Evolutionary conservation across 2,888 invertebrate species (phyloP).

Genomic region (Clunio marinus): DNA sequence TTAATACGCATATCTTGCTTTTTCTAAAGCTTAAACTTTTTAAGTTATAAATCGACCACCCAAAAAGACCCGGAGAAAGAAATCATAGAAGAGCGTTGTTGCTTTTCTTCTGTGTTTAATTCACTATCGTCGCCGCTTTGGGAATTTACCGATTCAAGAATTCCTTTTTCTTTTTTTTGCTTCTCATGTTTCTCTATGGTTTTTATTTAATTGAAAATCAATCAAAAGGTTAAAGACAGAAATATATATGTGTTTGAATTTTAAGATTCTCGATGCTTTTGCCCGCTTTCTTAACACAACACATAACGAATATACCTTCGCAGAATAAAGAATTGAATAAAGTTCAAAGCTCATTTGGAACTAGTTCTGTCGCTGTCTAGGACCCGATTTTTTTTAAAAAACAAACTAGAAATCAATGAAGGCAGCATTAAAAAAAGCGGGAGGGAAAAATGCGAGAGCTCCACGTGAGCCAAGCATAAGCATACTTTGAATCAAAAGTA

Average conservation of each 20-base stretch:
- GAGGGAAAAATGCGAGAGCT: neutral
- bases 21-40: no score
- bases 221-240: conserved; percentile 22
- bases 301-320: no score
- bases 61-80: no score
- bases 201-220: conserved; percentile 23
- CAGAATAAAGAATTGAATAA: neutral
- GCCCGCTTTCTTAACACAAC: no score
- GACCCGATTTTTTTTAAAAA: neutral
- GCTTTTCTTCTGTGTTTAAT: no score
- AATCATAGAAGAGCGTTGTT: no score
- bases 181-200: conserved; percentile 5
- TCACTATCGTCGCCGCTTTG: neutral
- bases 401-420: conserved; percentile 6
- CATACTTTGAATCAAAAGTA: neutral
- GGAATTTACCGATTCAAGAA: conserved; percentile 16
- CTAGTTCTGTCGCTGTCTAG: neutral
- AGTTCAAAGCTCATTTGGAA: conserved; percentile 13
- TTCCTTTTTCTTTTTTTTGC: neutral
- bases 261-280: no score
- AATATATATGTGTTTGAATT: no score
- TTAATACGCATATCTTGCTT: no score
- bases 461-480: conserved; percentile 11
- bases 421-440: no score
- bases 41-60: no score